A percentile compares a stretch with the other conserved stretches of the same genome.
These are phyloP conservation scores for Cheilosia scutellata DNA, from an alignment of 2,888 invertebrate genomes.

Conservation along the genomic window DNA sequence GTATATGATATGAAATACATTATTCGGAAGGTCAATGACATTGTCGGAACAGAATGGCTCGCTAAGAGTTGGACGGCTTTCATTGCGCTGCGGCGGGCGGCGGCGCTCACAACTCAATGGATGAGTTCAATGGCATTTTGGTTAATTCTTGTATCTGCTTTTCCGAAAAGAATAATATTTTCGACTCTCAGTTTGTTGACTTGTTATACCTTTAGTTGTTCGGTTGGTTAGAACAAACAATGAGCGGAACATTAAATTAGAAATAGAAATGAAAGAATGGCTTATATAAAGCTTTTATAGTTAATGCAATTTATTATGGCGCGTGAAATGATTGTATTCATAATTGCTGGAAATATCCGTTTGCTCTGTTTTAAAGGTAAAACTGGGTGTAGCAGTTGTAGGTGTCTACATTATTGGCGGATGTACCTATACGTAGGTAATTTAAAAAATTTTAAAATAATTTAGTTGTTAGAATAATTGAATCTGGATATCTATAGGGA, in stretches of 20 bases:
- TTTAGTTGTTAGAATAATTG: too few species aligned
- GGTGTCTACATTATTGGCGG: too few species aligned
- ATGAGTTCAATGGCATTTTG: conserved; percentile 71
- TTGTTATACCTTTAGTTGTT: conserved; percentile 58
- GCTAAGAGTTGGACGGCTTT: conserved; percentile 66
- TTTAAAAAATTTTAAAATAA: too few species aligned
- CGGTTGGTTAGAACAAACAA: conserved; percentile 44
- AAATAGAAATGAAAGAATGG: conserved; percentile 45
- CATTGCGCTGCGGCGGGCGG: conserved; percentile 43
- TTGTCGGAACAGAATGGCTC: conserved; percentile 35
- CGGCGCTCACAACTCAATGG: conserved; percentile 64
- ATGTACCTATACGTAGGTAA: too few species aligned
- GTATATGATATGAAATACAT: conserved; percentile 51
- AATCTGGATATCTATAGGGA: too few species aligned
- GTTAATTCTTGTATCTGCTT: conserved; percentile 61
- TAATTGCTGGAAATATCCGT: conserved; percentile 3
- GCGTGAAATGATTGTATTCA: conserved; percentile 2
- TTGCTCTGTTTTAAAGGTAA: conserved; percentile 4
- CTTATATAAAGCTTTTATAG: background rate
- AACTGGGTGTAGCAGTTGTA: background rate
- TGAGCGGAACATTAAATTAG: conserved; percentile 47
- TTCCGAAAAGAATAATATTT: conserved; percentile 65
- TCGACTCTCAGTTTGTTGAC: conserved; percentile 63
- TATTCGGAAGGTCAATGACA: conserved; percentile 74
- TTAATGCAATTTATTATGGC: conserved; percentile 14